Conservation (phyloP, 1,140 invertebrate genomes). For the Drosophila teissieri region DNA sequence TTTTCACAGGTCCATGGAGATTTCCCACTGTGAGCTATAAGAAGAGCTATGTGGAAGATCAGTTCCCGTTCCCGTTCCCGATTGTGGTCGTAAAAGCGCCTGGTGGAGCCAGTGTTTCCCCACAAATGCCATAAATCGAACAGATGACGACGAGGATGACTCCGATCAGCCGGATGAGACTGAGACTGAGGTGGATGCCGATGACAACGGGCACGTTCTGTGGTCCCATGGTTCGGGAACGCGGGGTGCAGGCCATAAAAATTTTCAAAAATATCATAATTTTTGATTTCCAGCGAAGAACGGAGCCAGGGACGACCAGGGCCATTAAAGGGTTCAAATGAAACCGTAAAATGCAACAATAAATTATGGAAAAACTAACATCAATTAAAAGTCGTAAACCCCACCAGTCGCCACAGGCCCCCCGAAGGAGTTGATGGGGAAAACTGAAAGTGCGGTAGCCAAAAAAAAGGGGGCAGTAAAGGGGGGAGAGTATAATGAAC, state of each 20-base stretch:
- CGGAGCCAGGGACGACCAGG: conserved; percentile 12
- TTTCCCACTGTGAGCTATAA: conserved; percentile 21
- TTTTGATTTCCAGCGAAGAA: conserved; percentile 69
- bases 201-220: conserved; percentile 60
- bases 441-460: conserved; percentile 50
- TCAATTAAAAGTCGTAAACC: conserved; percentile 81
- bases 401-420: too few species aligned
- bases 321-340: conserved; percentile 80
- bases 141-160: conserved; percentile 52
- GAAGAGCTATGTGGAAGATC: conserved; percentile 31
- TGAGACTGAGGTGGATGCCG: conserved; percentile 4
- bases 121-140: conserved; percentile 69
- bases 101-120: conserved; percentile 48
- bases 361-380: conserved; percentile 82
- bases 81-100: conserved; percentile 34
- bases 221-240: conserved; percentile 32
- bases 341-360: conserved; percentile 77
- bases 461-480: too few species aligned
- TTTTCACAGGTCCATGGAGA: conserved; percentile 35
- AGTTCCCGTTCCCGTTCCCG: conserved; percentile 38
- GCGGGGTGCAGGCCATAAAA: conserved; percentile 55
- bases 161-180: conserved; percentile 12
- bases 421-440: conserved; percentile 38
- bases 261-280: conserved; percentile 83
- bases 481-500: too few species aligned